Evolutionary conservation across 2,888 invertebrate genomes (phyloP), one percentile per base, ranked within the genome.

Genomic region (Drosophila meridiana): DNA sequence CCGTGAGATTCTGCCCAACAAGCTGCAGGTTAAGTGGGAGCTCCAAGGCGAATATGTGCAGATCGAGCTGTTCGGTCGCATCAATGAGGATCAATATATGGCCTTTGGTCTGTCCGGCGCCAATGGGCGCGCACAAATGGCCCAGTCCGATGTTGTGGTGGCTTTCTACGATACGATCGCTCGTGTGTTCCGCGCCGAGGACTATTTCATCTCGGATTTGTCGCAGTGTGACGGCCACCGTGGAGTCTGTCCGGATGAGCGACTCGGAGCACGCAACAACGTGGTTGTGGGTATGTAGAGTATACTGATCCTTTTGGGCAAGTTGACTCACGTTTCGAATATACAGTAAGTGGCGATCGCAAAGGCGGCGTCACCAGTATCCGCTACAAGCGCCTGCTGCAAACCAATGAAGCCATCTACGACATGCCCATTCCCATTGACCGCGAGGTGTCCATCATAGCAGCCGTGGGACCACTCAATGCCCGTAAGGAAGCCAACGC

Each of bases 1-100:
- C 93, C 96, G 97, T 73, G 97, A 98, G 92, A 94, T 98, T 81
- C 93, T 98, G 83, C 96, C 96, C 72, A 96, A 96, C 86, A 95
- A 96, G 76, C 93, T 98, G 69, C 98, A 98, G 94, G 96, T 98
- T 20, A 96, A 96, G 79, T 98, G 98, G 98, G 96, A 97, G 89
- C 93, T 97, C 60, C 95, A 96, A 93, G 96, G 95, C 75, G 96
- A 96, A 59, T 95, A 95, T 69, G 94, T 98, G 3, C 96, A 96
- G 90, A 95, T 98, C 61, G 96, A 96, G 40, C 92, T 98, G 50
- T 95, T 97, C 3, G 98, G 96, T 0, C 94, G 96, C 40, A 96
- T 98, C 40, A 94, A 95, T 34, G 96, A 96, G 84, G 96, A 97
- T 89, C 97, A 98, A 91, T 98, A 98, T 93, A 96, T 98, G 94